Base-by-base conservation (phyloP, 2,113 vertebrate species). In the Peromyscus leucopus region DNA sequence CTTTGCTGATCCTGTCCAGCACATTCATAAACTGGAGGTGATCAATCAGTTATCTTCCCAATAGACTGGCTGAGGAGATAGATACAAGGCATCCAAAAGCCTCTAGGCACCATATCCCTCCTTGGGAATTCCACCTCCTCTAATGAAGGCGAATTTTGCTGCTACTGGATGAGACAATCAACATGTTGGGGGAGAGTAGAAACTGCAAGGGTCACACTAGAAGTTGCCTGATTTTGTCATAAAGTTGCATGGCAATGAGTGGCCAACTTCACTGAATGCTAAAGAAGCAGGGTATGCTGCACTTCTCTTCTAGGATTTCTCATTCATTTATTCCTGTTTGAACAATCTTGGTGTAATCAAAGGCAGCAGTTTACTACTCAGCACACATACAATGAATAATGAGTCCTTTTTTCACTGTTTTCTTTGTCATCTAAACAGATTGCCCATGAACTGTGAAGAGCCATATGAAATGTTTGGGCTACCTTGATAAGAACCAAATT, bases 341-440 rank as follows among this genome's bases (percentile, higher is more conserved):
- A 96, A 61, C 11, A 82, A 51, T 87, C 4, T 75, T 88, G 46
- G 51, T 85, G 91, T 96, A 95, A 76, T 93, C 42, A 93, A 93
- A 92, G 59, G 28, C 69, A 93, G 80, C 6, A 89, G 24, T 90
- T 84, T 93, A 71, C 15, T 80, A 72, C 46, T 90, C n/a, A 93
- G 57, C 17, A 39, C 57, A 76, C 93, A 48, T 83, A 26, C 21
- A 87, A 36, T 63, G 24, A 93, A 33, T 85, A 90, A 46, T 48
- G 36, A 72, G 8, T 75, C 22, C 88, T 69, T 55, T 36, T 97
- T 46, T 95, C 31, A 87, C 33, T 75, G 8, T 94, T 48, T 48
- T 93, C 42, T 33, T 26, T 65, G 5, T 90, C 89, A 86, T 46
- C 55, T 80, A n/a, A 74, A 89, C 63, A 36, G 83, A 51, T 15